phyloP scores from a whole-genome alignment of 2,888 invertebrate genomes.

The Anticlea derivata region DNA sequence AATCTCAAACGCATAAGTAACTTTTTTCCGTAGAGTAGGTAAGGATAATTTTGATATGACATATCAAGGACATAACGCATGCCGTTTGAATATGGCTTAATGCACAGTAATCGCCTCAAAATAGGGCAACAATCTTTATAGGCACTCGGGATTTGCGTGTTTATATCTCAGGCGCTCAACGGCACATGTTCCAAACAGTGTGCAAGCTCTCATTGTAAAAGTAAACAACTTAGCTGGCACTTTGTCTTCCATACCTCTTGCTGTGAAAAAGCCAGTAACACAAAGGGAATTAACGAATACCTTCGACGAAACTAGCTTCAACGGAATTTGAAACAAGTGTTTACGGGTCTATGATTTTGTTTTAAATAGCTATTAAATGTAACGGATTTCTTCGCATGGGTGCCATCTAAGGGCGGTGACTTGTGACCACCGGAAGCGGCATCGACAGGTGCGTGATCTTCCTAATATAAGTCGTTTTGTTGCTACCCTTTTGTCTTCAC shows the following conservation, averaged over 20 bases:
- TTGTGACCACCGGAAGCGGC: constrained; percentile 52
- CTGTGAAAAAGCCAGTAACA: too few relatives aligned
- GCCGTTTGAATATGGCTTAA: not conserved
- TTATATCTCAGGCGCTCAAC: constrained; percentile 44
- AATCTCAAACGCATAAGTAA: too few relatives aligned
- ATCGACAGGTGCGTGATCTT: constrained; percentile 55
- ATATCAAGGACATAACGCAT: too few relatives aligned
- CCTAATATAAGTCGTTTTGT: constrained; percentile 33
- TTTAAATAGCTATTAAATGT: constrained; percentile 35
- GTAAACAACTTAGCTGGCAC: constrained; percentile 32
- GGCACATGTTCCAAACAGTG: constrained; percentile 46
- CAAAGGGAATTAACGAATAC: not conserved
- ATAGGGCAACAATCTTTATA: constrained; percentile 33
- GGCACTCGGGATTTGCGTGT: constrained; percentile 52
- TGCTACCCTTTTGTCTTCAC: constrained; percentile 19
- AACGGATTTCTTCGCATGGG: constrained; percentile 76
- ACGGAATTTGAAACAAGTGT: constrained; percentile 23
- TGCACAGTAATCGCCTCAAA: constrained; percentile 2
- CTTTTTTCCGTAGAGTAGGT: too few relatives aligned
- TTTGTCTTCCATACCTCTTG: not conserved
- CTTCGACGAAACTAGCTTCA: not conserved
- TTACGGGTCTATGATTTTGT: constrained; percentile 18
- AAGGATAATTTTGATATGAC: too few relatives aligned
- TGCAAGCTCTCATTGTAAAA: constrained; percentile 24
- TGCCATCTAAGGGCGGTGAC: constrained; percentile 54